Conservation (phyloP, 1,140 invertebrate species). For the Drosophila ogumai region DNA sequence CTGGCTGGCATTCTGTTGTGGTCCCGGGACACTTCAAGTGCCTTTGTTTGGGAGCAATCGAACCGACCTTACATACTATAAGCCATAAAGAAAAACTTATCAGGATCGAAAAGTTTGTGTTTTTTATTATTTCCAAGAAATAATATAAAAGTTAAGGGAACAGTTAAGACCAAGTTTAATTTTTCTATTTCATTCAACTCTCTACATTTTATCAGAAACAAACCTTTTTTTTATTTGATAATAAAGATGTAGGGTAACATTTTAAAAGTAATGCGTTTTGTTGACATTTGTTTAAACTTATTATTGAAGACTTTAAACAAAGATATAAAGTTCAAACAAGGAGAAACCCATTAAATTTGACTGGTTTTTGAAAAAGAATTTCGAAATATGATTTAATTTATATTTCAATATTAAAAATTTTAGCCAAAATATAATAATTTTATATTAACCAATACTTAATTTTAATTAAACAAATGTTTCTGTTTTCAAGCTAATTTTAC, state of each 20-base stretch:
- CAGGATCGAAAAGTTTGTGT: constrained; percentile 7
- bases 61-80: constrained; percentile 38
- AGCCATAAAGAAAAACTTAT: constrained; percentile 22
- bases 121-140: constrained; percentile 10
- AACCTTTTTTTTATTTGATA: neutral
- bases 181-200: neutral
- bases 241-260: neutral
- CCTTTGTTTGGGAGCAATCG: constrained; percentile 54
- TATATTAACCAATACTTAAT: neutral
- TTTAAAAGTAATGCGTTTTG: neutral
- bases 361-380: neutral
- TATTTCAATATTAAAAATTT: too few relatives aligned
- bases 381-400: too few relatives aligned
- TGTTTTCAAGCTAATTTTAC: neutral
- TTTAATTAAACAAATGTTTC: neutral
- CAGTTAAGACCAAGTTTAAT: neutral
- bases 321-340: neutral
- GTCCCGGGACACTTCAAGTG: constrained; percentile 42
- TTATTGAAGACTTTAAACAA: too few relatives aligned
- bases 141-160: neutral
- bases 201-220: neutral
- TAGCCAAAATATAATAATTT: too few relatives aligned
- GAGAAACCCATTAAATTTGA: neutral
- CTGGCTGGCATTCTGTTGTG: constrained; percentile 37
- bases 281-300: neutral